Evolutionary conservation across 2,113 vertebrate genomes (phyloP).

Genomic region (Pundamilia nyererei): DNA sequence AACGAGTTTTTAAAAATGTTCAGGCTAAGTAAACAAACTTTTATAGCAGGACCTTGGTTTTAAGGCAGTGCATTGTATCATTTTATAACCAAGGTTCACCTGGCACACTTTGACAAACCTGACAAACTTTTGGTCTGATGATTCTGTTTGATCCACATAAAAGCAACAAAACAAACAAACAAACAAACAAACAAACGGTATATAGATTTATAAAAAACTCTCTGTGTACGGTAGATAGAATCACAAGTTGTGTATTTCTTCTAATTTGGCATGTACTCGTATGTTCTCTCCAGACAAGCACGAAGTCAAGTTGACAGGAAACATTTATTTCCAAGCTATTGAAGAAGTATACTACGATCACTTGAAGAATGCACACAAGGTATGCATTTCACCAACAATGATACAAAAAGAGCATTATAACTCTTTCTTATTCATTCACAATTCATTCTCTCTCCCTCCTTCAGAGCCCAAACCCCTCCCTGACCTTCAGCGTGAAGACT

Average conservation of each 20-base stretch:
- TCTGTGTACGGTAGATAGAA: background rate
- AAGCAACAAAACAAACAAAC: background rate
- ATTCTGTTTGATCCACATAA: background rate
- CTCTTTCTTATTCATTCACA: no score
- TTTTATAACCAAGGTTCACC: background rate
- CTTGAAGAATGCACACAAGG: conserved; percentile 97
- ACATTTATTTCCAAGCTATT: conserved; percentile 99
- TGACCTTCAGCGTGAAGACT: no score
- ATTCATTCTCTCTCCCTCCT: no score
- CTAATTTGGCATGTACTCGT: background rate
- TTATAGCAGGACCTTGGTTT: background rate
- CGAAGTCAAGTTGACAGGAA: conserved; percentile 94
- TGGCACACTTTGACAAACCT: background rate
- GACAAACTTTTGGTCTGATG: rapidly evolving
- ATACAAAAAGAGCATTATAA: no score
- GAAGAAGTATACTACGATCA: conserved; percentile 98
- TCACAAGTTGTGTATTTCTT: background rate
- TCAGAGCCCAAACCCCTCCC: no score
- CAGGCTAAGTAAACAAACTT: background rate
- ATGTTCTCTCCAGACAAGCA: conserved; percentile 84
- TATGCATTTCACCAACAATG: background rate
- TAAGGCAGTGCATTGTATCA: background rate
- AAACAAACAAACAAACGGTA: rapidly evolving
- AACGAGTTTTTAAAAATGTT: background rate
- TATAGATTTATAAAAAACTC: background rate